Evolutionary conservation across 2,113 vertebrate genomes (phyloP), one percentile per base, ranked within the genome.

Genomic region (Myxocyprinus asiaticus): DNA sequence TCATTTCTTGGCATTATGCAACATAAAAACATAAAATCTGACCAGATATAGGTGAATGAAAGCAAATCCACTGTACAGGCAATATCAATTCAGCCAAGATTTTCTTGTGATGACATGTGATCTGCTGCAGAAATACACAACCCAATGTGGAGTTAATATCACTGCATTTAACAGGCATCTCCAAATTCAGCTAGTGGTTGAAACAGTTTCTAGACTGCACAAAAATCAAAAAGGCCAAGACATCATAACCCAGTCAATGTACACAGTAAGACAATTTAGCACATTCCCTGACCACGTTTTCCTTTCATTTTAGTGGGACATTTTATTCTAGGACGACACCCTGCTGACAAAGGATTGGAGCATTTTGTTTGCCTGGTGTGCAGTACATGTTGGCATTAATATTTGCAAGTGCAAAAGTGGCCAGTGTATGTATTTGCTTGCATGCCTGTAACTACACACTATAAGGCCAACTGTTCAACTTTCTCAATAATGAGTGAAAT

Each of bases 51-150:
- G 22, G 45, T 61, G 45, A 67, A 15, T 45, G 8, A 59, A 7
- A 6, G 33, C 66, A 69, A 64, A n/a, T n/a, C n/a, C n/a, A n/a
- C n/a, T n/a, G n/a, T n/a, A 65, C 81, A 67, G 43, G 68, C 48
- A 64, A 43, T 58, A 66, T 33, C 22, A 55, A 59, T 43, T 53
- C 15, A 74, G 66, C 73, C 58, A 77, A 80, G 47, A 81, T 78
- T 70, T 43, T 71, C 77, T 81, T 62, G 71, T 67, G 76, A 47
- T 81, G 67, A 71, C 76, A 81, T 84, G 53, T 75, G 66, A 55
- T 71, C 75, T 71, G 61, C 55, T 61, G 61, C 69, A 76, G 83
- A 81, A 84, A 84, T 81, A 84, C 44, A 79, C 44, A 62, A 81
- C 50, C 74, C n/a, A n/a, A n/a, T n/a, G n/a, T n/a, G n/a, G n/a